Conservation (phyloP, 2,113 vertebrate species). For the Callospermophilus lateralis region DNA sequence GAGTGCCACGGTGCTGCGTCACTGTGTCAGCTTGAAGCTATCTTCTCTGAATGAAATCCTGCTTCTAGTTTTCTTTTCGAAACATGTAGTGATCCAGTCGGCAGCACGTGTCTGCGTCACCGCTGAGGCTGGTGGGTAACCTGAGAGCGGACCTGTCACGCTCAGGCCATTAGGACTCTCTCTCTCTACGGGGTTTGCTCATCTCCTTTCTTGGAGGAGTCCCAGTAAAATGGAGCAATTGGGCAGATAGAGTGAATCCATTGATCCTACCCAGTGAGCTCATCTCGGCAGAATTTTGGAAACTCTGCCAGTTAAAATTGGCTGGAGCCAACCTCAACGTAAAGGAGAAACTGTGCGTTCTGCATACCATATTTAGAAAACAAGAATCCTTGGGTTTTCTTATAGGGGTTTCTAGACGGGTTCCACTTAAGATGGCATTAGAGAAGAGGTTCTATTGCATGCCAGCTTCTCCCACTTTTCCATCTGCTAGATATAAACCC, state of each 20-base stretch:
- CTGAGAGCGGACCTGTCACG: conserved; percentile 39
- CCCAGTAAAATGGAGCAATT: background rate
- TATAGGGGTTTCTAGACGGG: conserved; percentile 2
- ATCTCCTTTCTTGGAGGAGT: conserved; percentile 14
- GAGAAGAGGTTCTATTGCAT: background rate
- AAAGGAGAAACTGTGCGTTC: conserved; percentile 58
- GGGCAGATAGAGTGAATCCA: background rate
- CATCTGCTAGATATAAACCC: background rate
- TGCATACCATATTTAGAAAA: conserved; percentile 44
- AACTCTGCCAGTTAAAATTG: conserved; percentile 28
- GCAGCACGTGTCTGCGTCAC: background rate
- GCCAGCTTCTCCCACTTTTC: background rate
- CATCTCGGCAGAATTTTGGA: conserved; percentile 35
- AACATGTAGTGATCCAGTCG: background rate
- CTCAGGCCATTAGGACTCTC: background rate
- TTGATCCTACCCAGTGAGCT: background rate
- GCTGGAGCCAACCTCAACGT: conserved; percentile 26
- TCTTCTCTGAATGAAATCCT: conserved; percentile 52
- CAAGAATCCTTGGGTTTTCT: conserved; percentile 68
- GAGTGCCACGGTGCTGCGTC: background rate
- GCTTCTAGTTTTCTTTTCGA: conserved; percentile 46
- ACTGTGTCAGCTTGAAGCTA: background rate
- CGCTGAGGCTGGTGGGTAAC: conserved; percentile 6
- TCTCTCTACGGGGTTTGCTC: background rate
- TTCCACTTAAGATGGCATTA: background rate